phyloP scores from a whole-genome alignment of 1,140 invertebrate genomes.

The Colletes gigas region DNA sequence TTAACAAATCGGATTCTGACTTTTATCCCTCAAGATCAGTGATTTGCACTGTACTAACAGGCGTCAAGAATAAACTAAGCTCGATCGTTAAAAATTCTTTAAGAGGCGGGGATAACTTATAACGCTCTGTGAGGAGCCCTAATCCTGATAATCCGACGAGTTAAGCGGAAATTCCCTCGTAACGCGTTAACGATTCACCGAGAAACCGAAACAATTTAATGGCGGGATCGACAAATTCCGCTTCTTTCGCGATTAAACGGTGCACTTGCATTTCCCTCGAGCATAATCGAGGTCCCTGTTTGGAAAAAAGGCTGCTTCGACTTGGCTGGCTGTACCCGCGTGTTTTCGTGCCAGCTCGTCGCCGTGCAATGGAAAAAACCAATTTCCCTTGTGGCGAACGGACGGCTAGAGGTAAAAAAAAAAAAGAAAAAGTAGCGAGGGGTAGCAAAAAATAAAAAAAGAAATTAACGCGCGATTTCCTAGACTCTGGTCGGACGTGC shows the following conservation, averaged over 20 bases:
- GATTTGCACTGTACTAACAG: too few relatives aligned
- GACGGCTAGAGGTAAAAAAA: conserved; percentile 29
- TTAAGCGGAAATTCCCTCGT: neutral
- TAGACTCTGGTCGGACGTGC: conserved; percentile 42
- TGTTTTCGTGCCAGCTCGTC: conserved; percentile 61
- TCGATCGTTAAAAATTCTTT: too few relatives aligned
- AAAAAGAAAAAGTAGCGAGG: conserved; percentile 13
- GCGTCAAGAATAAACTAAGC: too few relatives aligned
- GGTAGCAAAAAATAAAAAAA: conserved; percentile 5
- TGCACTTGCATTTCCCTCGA: conserved; percentile 43
- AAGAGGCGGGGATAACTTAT: too few relatives aligned
- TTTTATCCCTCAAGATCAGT: too few relatives aligned
- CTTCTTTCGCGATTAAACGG: conserved; percentile 53
- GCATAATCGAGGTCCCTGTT: conserved; percentile 56
- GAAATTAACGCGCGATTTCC: conserved; percentile 61
- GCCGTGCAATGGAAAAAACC: conserved; percentile 62
- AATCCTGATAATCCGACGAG: neutral
- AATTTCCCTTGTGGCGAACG: conserved; percentile 62
- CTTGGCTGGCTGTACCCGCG: conserved; percentile 31
- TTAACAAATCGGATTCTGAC: too few relatives aligned
- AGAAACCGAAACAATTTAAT: conserved; percentile 53
- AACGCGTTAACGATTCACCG: conserved; percentile 33
- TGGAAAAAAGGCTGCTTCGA: conserved; percentile 42
- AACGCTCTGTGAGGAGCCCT: too few relatives aligned
- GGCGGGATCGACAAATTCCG: conserved; percentile 59